These are phyloP conservation scores for Bucorvus abyssinicus DNA, from an alignment of 2,797 vertebrate genomes.

Conservation along the genomic window DNA sequence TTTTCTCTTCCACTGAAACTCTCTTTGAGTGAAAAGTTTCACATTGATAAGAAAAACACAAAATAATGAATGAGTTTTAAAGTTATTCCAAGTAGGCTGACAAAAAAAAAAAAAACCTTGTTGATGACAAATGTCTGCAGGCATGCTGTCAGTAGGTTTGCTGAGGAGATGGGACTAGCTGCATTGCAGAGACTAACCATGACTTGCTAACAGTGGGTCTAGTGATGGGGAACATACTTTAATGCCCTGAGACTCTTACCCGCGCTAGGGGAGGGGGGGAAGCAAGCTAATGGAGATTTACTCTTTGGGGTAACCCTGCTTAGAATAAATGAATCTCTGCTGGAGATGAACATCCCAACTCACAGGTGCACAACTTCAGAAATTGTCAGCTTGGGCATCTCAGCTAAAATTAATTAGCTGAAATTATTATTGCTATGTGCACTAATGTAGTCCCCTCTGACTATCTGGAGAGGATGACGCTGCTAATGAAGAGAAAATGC, in stretches of 20 bases:
- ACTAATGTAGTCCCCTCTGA: neutral
- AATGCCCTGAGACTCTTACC: neutral
- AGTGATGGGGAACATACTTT: neutral
- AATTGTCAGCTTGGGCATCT: neutral
- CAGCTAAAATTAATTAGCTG: conserved; percentile 50
- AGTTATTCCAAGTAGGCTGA: neutral
- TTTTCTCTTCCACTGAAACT: neutral
- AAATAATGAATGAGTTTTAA: neutral
- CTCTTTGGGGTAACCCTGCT: neutral
- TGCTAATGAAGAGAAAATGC: neutral
- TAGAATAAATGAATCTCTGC: neutral
- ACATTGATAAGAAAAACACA: neutral
- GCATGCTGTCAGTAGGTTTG: neutral
- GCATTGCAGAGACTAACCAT: neutral
- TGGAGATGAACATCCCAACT: neutral
- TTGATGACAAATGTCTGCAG: neutral
- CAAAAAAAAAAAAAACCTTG: neutral
- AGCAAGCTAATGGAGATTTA: neutral
- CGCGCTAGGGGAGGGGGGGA: no score
- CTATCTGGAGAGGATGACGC: neutral
- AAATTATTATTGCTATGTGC: neutral
- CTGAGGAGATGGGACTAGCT: neutral
- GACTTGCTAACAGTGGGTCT: neutral
- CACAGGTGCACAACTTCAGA: neutral
- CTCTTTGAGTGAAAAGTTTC: neutral